Percentiles rank a stretch among this genome's conserved stretches.
Conservation (phyloP, 2,797 vertebrate species). For the Tympanoctomys barrerae region DNA sequence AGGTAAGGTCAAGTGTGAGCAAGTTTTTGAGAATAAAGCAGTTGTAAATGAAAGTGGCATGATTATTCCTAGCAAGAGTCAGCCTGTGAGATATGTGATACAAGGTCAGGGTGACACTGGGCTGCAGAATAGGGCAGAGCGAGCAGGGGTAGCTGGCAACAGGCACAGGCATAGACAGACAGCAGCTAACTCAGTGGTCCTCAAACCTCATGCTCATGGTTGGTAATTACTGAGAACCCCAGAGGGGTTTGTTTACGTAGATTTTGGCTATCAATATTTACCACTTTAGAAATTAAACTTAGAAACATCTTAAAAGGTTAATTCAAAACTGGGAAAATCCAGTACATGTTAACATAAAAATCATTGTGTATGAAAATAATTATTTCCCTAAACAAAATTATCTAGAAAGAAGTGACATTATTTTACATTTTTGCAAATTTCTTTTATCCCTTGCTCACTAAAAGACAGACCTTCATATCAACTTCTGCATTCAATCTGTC, state of each 20-base stretch:
- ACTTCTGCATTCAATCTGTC: not conserved
- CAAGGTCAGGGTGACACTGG: not conserved
- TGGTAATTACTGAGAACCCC: not conserved
- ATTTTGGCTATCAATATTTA: not conserved
- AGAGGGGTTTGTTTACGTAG: slow-evolving; percentile 9
- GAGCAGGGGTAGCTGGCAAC: accelerated
- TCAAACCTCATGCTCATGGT: not conserved
- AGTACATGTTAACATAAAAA: not conserved
- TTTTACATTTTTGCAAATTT: not conserved
- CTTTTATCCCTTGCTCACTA: slow-evolving; percentile 1
- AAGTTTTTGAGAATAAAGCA: slow-evolving; percentile 20
- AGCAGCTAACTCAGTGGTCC: not conserved
- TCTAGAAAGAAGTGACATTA: not conserved
- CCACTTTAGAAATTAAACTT: slow-evolving; percentile 14
- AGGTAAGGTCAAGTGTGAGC: not conserved
- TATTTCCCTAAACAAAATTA: not conserved
- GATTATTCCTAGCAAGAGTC: not conserved
- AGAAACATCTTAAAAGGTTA: not conserved
- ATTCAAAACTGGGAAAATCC: not conserved
- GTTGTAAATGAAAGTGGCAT: not conserved
- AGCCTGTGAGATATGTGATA: not conserved
- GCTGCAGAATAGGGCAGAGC: not conserved
- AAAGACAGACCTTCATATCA: not conserved
- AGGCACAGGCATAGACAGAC: accelerated
- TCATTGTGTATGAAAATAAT: not conserved